A percentile compares a stretch with the other conserved stretches of the same genome.
Conservation (phyloP, 2,888 invertebrate genomes). For the Stenotaenia linearis region DNA sequence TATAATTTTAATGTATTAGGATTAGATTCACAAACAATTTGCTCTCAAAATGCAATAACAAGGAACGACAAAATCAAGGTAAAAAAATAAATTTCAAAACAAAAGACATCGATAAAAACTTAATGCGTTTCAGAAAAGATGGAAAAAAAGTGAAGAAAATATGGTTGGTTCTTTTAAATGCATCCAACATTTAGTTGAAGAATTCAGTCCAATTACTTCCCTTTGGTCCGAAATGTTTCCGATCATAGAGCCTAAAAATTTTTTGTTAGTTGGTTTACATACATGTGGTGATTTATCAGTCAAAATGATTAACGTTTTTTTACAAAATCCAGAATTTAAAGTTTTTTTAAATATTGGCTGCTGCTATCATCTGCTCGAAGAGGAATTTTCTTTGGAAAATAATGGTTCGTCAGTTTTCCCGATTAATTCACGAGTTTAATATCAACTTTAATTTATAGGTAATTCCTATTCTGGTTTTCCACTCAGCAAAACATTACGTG, state of each 20-base stretch:
- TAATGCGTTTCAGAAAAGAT: slow-evolving; percentile 51
- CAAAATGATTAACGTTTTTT: slow-evolving; percentile 64
- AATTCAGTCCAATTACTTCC: background rate
- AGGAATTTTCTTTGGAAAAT: slow-evolving; percentile 50
- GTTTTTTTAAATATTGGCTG: slow-evolving; percentile 77
- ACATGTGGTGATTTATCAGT: slow-evolving; percentile 81
- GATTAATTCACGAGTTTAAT: no score
- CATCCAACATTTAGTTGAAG: background rate
- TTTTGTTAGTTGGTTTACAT: slow-evolving; percentile 64
- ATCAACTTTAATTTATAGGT: background rate
- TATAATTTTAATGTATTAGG: slow-evolving; percentile 69
- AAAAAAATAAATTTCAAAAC: slow-evolving; percentile 36
- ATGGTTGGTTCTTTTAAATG: background rate
- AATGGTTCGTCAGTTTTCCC: no score
- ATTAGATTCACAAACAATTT: slow-evolving; percentile 66
- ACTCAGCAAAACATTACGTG: slow-evolving; percentile 57
- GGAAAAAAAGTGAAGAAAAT: slow-evolving; percentile 47
- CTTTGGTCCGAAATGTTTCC: background rate
- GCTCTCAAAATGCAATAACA: slow-evolving; percentile 61
- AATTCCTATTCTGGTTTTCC: slow-evolving; percentile 57
- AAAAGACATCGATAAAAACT: background rate
- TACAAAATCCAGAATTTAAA: slow-evolving; percentile 45
- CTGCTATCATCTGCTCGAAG: slow-evolving; percentile 76
- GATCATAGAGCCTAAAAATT: background rate
- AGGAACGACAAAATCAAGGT: slow-evolving; percentile 48